Evolutionary conservation across 2,113 vertebrate species (phyloP).

Genomic region (Brachypteracias leptosomus): DNA sequence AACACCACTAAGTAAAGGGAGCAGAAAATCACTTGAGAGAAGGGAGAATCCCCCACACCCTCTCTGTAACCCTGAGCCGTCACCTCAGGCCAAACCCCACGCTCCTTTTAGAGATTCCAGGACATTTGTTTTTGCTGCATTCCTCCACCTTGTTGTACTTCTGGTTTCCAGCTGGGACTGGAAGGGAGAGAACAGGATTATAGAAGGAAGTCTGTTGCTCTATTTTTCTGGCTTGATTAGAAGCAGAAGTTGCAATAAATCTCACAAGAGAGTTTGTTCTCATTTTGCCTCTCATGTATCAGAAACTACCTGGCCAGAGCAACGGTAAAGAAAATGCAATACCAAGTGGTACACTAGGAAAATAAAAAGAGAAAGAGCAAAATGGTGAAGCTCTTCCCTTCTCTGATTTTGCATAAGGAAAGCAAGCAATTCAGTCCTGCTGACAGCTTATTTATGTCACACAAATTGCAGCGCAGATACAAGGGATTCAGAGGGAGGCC

Average conservation of each 20-base stretch:
- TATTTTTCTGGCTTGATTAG: conserved; percentile 45
- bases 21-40: background rate
- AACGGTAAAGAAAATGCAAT: background rate
- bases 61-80: background rate
- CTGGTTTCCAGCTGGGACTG: conserved; percentile 13
- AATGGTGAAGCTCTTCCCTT: background rate
- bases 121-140: conserved; percentile 31
- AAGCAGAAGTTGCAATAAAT: conserved; percentile 60
- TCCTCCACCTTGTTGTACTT: conserved; percentile 42
- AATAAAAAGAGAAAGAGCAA: background rate
- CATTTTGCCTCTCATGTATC: background rate
- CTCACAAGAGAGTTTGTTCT: conserved; percentile 21
- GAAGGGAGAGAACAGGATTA: conserved; percentile 31
- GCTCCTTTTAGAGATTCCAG: background rate
- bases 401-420: background rate
- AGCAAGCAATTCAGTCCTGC: background rate
- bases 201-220: conserved; percentile 15
- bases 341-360: background rate
- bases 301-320: conserved; percentile 8
- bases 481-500: background rate
- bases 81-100: background rate
- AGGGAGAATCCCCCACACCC: background rate
- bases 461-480: background rate
- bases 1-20: background rate
- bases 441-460: conserved; percentile 35